Base-by-base conservation (phyloP, 2,888 invertebrate species). In the Xanthia icteritia region DNA sequence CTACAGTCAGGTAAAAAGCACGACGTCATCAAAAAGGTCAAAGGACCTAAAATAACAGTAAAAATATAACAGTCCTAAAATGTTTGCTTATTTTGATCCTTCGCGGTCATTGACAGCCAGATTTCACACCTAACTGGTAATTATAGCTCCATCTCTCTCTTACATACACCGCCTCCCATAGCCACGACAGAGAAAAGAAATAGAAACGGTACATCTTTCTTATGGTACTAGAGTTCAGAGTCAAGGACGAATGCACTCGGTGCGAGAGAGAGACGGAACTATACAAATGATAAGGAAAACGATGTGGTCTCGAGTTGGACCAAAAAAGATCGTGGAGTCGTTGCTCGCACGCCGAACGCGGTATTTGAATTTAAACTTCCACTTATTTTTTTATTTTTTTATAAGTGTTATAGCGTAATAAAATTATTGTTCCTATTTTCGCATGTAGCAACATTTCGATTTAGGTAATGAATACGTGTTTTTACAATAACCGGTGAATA, bases 91-190 rank as follows among this genome's bases (percentile, higher is more conserved):
- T 93, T 94, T 94, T 94, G 91, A 93, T 95, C 95, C 95, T 94
- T 92, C 89, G 80, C 94, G 96, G 96, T 96, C 96, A 95, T 93
- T 96, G 96, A 96, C 96, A 94, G 95, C 86, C 91, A 90, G 91
- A 92, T 92, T 92, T 94, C 90, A 93, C 93, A 92, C 92, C 89
- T 88, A 92, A 88, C 91, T 90, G 91, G 90, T 94, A 93, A 93
- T 93, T 91, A 85, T 90, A 92, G 79, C 81, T 31, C 86, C 76
- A 60, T 92, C 94, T 91, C 93, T 76, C 65, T 94, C 92, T 51
- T 76, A 85, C 92, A 45, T 73, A 70, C 56, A 66, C 65, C 71
- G 83, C 76, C 15, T 45, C 66, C 42, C 54, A 48, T 70, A 79
- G 23, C 73, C 48, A n/a, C 78, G 89, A 92, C 82, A 86, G 90